phyloP scores from a whole-genome alignment of 2,888 invertebrate genomes.

The Nomada flava region DNA sequence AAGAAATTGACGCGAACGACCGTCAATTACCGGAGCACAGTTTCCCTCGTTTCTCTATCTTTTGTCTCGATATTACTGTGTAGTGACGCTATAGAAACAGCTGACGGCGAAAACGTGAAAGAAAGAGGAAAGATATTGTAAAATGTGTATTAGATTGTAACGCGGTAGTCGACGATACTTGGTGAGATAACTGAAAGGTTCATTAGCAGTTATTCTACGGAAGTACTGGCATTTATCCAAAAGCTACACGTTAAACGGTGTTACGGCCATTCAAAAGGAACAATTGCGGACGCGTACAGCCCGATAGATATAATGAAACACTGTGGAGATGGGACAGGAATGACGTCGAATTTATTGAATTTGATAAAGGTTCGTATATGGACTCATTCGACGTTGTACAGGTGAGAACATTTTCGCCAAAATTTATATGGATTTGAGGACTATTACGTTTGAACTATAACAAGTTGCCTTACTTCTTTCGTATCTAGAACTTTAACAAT shows the following conservation, averaged over 20 bases:
- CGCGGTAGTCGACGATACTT: background rate
- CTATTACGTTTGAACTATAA: no score
- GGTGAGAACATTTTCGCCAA: no score
- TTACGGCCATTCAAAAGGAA: constrained; percentile 1
- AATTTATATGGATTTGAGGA: no score
- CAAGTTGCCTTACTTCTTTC: no score
- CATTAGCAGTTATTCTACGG: constrained; percentile 16
- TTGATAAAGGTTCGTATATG: background rate
- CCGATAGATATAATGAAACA: background rate
- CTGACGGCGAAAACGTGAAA: background rate
- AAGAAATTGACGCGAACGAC: background rate
- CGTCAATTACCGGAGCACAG: background rate
- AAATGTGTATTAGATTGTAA: background rate
- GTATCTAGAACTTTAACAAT: no score
- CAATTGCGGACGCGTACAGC: background rate
- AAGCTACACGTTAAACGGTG: constrained; percentile 9
- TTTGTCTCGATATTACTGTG: background rate
- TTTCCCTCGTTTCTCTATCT: constrained; percentile 7
- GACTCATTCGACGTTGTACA: no score
- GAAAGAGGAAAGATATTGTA: no score
- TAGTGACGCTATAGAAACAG: background rate
- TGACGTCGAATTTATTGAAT: background rate
- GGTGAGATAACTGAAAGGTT: constrained; percentile 10
- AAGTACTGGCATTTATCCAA: constrained; percentile 10
- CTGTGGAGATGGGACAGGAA: background rate